Evolutionary conservation across 1,140 invertebrate genomes (phyloP), one percentile per base, ranked within the genome.

Genomic region (Aculops lycopersici): DNA sequence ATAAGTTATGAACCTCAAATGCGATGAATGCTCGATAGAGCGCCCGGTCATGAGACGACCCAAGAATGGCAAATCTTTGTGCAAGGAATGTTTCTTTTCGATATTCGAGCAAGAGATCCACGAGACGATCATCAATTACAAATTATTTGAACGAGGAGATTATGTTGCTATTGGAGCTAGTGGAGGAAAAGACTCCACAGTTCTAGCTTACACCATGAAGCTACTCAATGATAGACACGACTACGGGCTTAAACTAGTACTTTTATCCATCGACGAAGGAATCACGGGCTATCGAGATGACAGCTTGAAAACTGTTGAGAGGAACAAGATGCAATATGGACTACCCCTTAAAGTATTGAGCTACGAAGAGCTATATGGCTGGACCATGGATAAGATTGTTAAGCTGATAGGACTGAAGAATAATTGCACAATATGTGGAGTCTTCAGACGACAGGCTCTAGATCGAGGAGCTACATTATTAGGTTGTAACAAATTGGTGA

Each of bases 351-450:
- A 80, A 63, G 86, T 97, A 43, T 62, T 97, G 3, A 95, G 86
- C 1, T 98, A 98, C 55, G 72, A 95, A 64, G 83, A 97, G 48
- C 60, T 98, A 0, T 98, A 97, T 66, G 90, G 88, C 0, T 98
- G 90, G 90, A 95, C 86, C 16, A 98, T 98, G 92, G 92, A 98
- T 65, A 73, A 74, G 51, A 95, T 98, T 57, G 90, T 97, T 2
- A 67, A 72, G 50, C 64, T 76, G 58, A 81, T 95, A 47, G 92
- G 92, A 0, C 66, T 71, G 38, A 92, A 86, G 57, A 98, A 92
- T 59, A 98, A 98, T 59, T 98, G 92, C 57, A 95, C 88, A 31
- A 94, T 94, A 58, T 95, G 88, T 66, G 88, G 88, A 21, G 86
- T 94, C 15, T 94, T 95, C 55, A 61, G 88, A 42, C 64, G 88